Evolutionary conservation across 2,797 vertebrate genomes (phyloP).

Genomic region (Silurus aristotelis): DNA sequence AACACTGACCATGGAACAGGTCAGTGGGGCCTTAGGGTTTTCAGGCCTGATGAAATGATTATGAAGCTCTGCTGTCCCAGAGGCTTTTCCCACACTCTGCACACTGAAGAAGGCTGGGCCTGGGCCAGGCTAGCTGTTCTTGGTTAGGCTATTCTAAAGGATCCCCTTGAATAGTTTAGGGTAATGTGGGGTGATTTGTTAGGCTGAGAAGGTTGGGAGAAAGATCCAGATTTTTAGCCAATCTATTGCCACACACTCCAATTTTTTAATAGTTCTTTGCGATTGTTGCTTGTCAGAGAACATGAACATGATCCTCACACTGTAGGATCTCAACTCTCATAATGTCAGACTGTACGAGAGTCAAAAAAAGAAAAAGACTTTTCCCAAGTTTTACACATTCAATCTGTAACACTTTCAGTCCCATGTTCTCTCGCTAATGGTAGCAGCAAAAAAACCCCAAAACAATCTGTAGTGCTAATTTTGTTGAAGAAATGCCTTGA

Average conservation of each 20-base stretch:
- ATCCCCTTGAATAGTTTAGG: constrained; percentile 47
- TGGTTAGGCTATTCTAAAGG: constrained; percentile 59
- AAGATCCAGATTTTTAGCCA: constrained; percentile 12
- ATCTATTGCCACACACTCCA: neutral
- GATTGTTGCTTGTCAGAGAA: too few species aligned
- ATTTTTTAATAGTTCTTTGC: too few species aligned
- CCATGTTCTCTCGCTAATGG: too few species aligned
- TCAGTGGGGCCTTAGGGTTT: constrained; percentile 49
- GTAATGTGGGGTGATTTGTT: constrained; percentile 32
- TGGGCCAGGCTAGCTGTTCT: constrained; percentile 58
- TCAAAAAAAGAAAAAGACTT: too few species aligned
- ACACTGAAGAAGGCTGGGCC: constrained; percentile 60
- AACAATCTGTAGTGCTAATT: too few species aligned
- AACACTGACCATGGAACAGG: constrained; percentile 53
- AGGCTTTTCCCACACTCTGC: constrained; percentile 64
- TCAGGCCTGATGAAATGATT: constrained; percentile 58
- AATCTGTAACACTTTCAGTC: too few species aligned
- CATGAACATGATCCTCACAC: too few species aligned
- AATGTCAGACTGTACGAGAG: too few species aligned
- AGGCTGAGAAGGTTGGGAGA: constrained; percentile 2
- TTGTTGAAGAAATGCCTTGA: too few species aligned
- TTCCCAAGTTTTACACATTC: too few species aligned
- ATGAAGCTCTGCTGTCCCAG: constrained; percentile 43
- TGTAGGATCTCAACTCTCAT: too few species aligned
- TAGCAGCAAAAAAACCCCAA: too few species aligned